Percentiles rank a stretch among this genome's conserved stretches.
phyloP scores from a whole-genome alignment of 2,113 vertebrate genomes.

The Calidris pugnax region DNA sequence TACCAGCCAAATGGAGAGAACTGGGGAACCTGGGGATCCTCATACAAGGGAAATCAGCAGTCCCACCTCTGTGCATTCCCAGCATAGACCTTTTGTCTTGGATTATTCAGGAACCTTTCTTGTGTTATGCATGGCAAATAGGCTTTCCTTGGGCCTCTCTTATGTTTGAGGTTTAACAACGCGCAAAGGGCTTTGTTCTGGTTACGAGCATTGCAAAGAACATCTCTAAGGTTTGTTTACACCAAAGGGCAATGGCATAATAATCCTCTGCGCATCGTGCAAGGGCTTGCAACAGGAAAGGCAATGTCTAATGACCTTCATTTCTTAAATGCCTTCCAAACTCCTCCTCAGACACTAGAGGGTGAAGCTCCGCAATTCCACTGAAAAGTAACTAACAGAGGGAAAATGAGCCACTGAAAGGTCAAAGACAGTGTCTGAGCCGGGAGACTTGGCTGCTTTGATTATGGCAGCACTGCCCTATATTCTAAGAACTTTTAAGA shows the following conservation, averaged over 20 bases:
- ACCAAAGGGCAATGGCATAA: constrained; percentile 60
- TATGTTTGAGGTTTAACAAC: constrained; percentile 6
- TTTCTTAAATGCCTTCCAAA: constrained; percentile 43
- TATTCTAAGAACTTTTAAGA: constrained; percentile 46
- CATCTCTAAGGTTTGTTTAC: constrained; percentile 53
- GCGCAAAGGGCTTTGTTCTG: constrained; percentile 53
- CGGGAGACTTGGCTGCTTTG: constrained; percentile 33
- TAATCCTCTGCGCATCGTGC: constrained; percentile 37
- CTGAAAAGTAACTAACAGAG: constrained; percentile 7
- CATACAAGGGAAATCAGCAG: constrained; percentile 37
- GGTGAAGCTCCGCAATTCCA: constrained; percentile 37
- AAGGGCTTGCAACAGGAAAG: constrained; percentile 65
- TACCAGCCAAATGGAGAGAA: background rate
- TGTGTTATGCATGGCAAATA: constrained; percentile 42
- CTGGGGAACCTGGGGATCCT: background rate
- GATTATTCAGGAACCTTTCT: constrained; percentile 32
- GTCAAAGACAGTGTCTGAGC: constrained; percentile 23
- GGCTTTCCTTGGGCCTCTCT: constrained; percentile 21
- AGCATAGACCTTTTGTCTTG: constrained; percentile 31
- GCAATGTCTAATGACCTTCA: constrained; percentile 39
- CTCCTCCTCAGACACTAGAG: constrained; percentile 59
- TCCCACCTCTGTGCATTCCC: constrained; percentile 34
- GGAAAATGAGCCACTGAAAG: constrained; percentile 13
- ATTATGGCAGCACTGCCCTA: constrained; percentile 33
- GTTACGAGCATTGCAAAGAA: constrained; percentile 35